phyloP scores from a whole-genome alignment of 1,140 invertebrate genomes.

The Procambarus virginalis region DNA sequence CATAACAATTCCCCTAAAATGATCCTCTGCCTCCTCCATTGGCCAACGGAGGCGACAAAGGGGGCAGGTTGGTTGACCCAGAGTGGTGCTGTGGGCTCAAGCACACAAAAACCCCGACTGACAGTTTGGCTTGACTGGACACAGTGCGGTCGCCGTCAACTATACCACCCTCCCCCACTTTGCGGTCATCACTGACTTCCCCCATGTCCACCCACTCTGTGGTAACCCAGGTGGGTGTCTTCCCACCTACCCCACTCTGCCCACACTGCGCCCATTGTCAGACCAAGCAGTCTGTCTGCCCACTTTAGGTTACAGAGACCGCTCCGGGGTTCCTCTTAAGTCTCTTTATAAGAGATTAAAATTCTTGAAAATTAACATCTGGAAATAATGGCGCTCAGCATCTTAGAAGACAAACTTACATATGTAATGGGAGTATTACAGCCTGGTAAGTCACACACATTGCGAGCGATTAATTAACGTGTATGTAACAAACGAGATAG shows the following conservation, averaged over 20 bases:
- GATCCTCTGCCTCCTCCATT: constrained; percentile 19
- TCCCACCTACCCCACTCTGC: constrained; percentile 33
- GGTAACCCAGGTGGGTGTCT: background rate
- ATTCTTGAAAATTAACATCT: no score
- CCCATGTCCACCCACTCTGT: constrained; percentile 11
- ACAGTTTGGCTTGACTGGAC: constrained; percentile 51
- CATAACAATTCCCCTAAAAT: constrained; percentile 30
- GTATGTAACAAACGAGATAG: no score
- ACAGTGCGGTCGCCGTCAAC: constrained; percentile 36
- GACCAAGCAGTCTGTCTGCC: no score
- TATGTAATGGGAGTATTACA: no score
- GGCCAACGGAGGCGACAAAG: constrained; percentile 54
- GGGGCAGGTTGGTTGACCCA: constrained; percentile 16
- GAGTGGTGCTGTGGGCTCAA: constrained; percentile 30
- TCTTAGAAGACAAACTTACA: no score
- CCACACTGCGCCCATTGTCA: background rate
- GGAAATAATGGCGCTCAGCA: no score
- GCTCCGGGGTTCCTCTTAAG: no score
- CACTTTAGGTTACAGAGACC: no score
- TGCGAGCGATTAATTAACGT: no score
- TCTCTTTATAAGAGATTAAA: no score
- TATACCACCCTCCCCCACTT: background rate
- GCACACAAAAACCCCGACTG: constrained; percentile 42
- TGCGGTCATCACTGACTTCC: background rate
- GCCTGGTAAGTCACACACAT: no score